phyloP scores from a whole-genome alignment of 2,797 vertebrate species.

The Sciurus vulgaris region DNA sequence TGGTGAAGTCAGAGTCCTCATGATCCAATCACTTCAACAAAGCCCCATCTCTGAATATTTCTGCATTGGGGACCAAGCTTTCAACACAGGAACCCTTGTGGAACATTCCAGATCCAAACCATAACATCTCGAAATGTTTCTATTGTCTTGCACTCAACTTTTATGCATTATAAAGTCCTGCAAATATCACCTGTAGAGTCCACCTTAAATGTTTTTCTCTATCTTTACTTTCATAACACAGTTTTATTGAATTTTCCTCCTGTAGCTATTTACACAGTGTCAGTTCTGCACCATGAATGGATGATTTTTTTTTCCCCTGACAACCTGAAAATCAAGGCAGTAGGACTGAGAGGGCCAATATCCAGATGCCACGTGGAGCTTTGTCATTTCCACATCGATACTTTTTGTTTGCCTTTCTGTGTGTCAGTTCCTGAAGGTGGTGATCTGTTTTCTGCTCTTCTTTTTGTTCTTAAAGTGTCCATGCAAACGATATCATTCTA shows the following conservation, averaged over 20 bases:
- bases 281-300: neutral
- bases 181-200: neutral
- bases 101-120: no score
- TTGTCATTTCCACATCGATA: neutral
- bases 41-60: no score
- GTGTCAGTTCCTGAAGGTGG: neutral
- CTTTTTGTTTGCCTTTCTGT: neutral
- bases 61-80: no score
- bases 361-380: neutral
- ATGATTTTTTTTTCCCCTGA: neutral
- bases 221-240: slow-evolving; percentile 34
- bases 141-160: neutral
- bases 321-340: slow-evolving; percentile 10
- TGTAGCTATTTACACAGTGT: slow-evolving; percentile 34
- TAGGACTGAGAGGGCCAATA: neutral
- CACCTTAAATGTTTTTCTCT: neutral
- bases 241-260: slow-evolving; percentile 35
- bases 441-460: slow-evolving; percentile 37
- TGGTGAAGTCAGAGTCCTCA: no score
- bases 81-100: no score
- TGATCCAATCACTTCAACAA: no score
- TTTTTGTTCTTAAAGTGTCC: slow-evolving; percentile 31
- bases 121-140: neutral
- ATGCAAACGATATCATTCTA: slow-evolving; percentile 4
- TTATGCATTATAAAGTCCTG: neutral